Conservation (phyloP, 1,140 invertebrate species). For the Zaprionus ornatus region DNA sequence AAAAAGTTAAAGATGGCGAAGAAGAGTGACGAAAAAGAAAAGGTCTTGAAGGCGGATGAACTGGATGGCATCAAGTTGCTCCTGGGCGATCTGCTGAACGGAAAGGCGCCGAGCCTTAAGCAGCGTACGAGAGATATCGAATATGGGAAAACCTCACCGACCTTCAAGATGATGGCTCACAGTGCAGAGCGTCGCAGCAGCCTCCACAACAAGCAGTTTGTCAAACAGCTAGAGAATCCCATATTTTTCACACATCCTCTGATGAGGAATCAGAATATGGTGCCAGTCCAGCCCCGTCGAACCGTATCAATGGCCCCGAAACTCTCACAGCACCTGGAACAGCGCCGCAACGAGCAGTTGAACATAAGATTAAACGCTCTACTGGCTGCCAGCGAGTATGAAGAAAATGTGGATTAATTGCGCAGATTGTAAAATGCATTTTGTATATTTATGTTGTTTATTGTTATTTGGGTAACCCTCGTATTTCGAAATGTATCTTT, state of each 20-base stretch:
- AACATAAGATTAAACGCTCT: conserved; percentile 3
- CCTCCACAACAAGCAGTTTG: conserved; percentile 1
- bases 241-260: not conserved
- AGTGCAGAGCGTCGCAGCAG: conserved; percentile 13
- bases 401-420: not conserved
- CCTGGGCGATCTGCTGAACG: conserved; percentile 22
- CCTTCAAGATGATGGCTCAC: conserved; percentile 10
- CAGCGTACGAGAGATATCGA: not conserved
- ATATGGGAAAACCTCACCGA: conserved; percentile 10
- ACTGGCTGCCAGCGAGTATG: not conserved
- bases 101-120: not conserved
- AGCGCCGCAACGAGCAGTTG: not conserved
- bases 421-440: not conserved
- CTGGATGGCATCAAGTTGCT: not conserved
- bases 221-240: conserved; percentile 8
- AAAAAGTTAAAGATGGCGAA: too few relatives aligned
- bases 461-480: too few relatives aligned
- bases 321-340: not conserved
- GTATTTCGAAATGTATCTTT: not conserved
- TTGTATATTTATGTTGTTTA: not conserved
- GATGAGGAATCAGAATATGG: not conserved
- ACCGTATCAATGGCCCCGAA: not conserved
- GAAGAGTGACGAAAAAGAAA: too few relatives aligned
- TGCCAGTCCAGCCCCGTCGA: not conserved
- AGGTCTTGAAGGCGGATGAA: not conserved